Conservation (phyloP, 2,797 vertebrate species). For the Ciconia nigra region DNA sequence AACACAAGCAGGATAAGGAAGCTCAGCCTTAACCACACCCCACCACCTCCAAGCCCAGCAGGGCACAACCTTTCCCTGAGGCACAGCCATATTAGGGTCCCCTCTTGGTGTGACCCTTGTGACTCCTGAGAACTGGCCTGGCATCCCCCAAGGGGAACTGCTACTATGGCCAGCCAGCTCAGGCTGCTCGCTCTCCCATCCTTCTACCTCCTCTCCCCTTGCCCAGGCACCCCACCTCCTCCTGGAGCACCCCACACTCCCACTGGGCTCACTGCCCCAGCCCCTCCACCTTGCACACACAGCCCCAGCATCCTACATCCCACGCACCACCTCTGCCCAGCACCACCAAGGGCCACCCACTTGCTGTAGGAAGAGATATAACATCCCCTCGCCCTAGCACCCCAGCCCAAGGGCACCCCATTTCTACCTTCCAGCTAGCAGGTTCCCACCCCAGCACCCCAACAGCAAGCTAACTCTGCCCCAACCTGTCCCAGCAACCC, state of each 20-base stretch:
- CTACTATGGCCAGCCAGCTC: background rate
- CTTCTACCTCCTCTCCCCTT: background rate
- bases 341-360: background rate
- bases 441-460: background rate
- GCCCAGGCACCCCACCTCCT: background rate
- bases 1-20: background rate
- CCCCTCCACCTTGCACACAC: background rate
- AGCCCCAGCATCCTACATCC: background rate
- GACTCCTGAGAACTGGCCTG: background rate
- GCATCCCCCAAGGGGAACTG: background rate
- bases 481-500: background rate
- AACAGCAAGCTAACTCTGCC: background rate
- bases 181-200: background rate
- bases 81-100: rapidly evolving
- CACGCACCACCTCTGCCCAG: background rate
- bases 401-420: background rate
- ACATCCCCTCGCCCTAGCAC: background rate
- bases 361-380: background rate
- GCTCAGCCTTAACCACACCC: background rate
- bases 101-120: background rate
- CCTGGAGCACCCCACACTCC: background rate
- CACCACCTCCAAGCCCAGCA: background rate
- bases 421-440: background rate
- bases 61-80: background rate
- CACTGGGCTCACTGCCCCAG: background rate